A percentile compares a stretch with the other conserved stretches of the same genome.
Evolutionary conservation across 2,888 invertebrate genomes (phyloP).

Genomic region (Andrena hattorfiana): DNA sequence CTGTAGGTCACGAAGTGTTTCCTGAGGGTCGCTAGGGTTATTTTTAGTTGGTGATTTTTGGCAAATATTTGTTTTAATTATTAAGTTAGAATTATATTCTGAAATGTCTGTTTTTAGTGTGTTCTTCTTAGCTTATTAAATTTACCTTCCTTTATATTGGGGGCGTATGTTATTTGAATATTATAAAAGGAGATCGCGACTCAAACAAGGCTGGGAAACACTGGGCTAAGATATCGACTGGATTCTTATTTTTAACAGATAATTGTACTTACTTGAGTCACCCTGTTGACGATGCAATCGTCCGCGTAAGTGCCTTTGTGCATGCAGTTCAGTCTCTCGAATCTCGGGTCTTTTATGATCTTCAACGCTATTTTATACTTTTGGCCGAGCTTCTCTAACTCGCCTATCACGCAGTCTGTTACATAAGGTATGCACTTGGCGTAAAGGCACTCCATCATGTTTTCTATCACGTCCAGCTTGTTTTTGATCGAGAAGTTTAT

Average conservation of each 20-base stretch:
- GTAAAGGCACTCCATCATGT: constrained; percentile 99
- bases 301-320: constrained; percentile 99
- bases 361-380: constrained; percentile 97
- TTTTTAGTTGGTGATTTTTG: too few species aligned
- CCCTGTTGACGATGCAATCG: constrained; percentile 98
- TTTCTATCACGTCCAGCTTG: constrained; percentile 97
- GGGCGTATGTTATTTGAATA: too few species aligned
- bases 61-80: neutral
- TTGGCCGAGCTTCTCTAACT: constrained; percentile 97
- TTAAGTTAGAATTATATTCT: neutral
- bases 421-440: constrained; percentile 99
- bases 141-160: too few species aligned
- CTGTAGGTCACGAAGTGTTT: neutral
- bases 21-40: too few species aligned
- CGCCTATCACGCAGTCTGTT: constrained; percentile 98
- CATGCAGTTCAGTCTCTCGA: constrained; percentile 96
- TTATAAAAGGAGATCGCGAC: too few species aligned
- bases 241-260: neutral
- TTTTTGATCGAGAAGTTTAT: constrained; percentile 99
- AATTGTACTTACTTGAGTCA: constrained; percentile 89
- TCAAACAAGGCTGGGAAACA: too few species aligned
- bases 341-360: constrained; percentile 97
- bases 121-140: too few species aligned
- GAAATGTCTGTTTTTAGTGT: too few species aligned
- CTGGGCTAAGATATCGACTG: neutral